Conservation (phyloP, 2,113 vertebrate species). For the Clarias batrachus region DNA sequence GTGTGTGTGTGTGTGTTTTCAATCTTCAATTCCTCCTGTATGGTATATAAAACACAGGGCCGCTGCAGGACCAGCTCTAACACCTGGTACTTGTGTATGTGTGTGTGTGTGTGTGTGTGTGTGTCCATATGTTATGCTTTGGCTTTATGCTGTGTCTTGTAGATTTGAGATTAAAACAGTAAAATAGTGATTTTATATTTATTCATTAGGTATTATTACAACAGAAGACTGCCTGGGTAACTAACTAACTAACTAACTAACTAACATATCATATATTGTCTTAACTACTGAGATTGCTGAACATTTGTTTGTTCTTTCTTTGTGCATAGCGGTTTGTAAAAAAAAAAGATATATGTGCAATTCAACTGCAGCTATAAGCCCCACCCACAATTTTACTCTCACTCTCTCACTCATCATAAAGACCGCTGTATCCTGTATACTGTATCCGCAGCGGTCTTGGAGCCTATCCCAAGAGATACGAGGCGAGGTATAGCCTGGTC, state of each 20-base stretch:
- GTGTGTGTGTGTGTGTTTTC: not conserved
- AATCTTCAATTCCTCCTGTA: not conserved
- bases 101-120: slow-evolving; percentile 15
- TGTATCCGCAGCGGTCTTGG: too few relatives aligned
- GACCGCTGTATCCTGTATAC: too few relatives aligned
- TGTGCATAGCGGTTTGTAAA: too few relatives aligned
- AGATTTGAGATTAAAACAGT: not conserved
- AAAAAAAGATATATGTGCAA: not conserved
- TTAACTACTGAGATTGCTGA: not conserved
- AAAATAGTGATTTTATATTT: not conserved
- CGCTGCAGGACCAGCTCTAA: not conserved
- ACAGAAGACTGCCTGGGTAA: not conserved
- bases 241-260: not conserved
- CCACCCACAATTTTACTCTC: not conserved
- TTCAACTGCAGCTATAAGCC: not conserved
- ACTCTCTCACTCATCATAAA: too few relatives aligned
- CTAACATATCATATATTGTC: not conserved
- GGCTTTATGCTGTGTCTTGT: not conserved
- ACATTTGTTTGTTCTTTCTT: not conserved
- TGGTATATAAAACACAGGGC: slow-evolving; percentile 41
- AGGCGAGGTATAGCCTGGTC: too few relatives aligned
- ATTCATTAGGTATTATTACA: not conserved
- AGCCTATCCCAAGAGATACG: too few relatives aligned
- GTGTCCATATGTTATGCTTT: slow-evolving; percentile 20
- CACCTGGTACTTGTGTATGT: slow-evolving; percentile 7